phyloP scores from a whole-genome alignment of 2,888 invertebrate species.

The Achlya flavicornis region DNA sequence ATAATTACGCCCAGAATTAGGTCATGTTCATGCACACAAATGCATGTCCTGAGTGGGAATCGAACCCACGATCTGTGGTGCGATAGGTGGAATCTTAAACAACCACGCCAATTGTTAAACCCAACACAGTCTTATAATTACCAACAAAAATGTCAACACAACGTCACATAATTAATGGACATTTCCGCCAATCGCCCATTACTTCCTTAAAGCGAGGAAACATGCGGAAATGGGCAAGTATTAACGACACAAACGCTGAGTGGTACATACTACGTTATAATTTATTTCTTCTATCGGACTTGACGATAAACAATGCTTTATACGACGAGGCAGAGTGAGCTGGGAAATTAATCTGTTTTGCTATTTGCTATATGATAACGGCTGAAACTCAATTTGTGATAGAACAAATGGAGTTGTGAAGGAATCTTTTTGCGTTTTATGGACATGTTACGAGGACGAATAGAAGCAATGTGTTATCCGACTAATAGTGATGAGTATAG shows the following conservation, averaged over 20 bases:
- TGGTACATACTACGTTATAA: constrained; percentile 38
- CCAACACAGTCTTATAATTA: background rate
- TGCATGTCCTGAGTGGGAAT: too few species aligned
- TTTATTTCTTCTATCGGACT: constrained; percentile 37
- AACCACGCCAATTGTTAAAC: too few species aligned
- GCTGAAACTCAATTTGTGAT: background rate
- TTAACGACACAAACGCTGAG: constrained; percentile 40
- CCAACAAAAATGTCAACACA: background rate
- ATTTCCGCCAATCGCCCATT: background rate
- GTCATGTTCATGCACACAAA: too few species aligned
- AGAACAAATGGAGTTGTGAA: too few species aligned
- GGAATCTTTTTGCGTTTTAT: too few species aligned
- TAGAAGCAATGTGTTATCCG: too few species aligned
- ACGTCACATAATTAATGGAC: background rate
- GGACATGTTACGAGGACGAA: too few species aligned
- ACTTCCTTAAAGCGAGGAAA: constrained; percentile 18
- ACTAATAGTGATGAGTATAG: too few species aligned
- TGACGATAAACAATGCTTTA: constrained; percentile 23
- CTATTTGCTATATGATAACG: background rate
- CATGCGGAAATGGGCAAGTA: constrained; percentile 39
- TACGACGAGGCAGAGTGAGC: background rate
- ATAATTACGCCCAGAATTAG: too few species aligned
- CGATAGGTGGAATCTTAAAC: too few species aligned
- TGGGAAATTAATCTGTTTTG: background rate
- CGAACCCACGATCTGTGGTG: too few species aligned